phyloP scores from a whole-genome alignment of 2,113 vertebrate species.

The Psilopsiagon aymara region DNA sequence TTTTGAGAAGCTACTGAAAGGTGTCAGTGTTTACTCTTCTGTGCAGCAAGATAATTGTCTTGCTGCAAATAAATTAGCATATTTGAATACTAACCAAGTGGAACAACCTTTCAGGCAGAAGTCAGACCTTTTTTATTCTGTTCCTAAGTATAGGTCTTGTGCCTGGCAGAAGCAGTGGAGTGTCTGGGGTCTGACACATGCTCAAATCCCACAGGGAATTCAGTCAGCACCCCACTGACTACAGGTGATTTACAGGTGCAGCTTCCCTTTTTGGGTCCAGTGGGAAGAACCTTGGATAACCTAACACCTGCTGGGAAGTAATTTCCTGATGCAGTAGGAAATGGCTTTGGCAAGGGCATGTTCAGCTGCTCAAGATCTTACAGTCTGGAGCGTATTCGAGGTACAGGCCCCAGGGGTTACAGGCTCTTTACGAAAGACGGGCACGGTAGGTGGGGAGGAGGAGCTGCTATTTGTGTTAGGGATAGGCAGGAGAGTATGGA shows the following conservation, averaged over 20 bases:
- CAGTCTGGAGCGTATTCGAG: not conserved
- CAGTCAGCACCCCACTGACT: not conserved
- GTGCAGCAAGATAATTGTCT: not conserved
- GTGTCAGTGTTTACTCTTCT: not conserved
- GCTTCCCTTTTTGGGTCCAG: not conserved
- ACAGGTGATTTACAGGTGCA: not conserved
- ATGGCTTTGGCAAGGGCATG: not conserved
- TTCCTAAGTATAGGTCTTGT: not conserved
- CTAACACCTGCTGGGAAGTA: not conserved
- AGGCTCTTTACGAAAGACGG: no score
- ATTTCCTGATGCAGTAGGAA: not conserved
- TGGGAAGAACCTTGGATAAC: not conserved
- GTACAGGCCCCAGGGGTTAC: not conserved
- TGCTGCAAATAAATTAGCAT: slow-evolving; percentile 17
- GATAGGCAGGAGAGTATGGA: no score
- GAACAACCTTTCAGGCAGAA: slow-evolving; percentile 1
- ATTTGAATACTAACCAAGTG: slow-evolving; percentile 24
- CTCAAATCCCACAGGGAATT: not conserved
- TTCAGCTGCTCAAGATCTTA: not conserved
- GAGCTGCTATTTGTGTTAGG: no score
- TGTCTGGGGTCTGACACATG: not conserved
- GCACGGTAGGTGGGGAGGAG: no score
- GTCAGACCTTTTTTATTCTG: not conserved
- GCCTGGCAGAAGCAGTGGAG: not conserved
- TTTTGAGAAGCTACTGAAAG: not conserved